Evolutionary conservation across 30 jellyfish, hydroid and myxozoan species (phyloP).

Genomic region (Mastigias papua): DNA sequence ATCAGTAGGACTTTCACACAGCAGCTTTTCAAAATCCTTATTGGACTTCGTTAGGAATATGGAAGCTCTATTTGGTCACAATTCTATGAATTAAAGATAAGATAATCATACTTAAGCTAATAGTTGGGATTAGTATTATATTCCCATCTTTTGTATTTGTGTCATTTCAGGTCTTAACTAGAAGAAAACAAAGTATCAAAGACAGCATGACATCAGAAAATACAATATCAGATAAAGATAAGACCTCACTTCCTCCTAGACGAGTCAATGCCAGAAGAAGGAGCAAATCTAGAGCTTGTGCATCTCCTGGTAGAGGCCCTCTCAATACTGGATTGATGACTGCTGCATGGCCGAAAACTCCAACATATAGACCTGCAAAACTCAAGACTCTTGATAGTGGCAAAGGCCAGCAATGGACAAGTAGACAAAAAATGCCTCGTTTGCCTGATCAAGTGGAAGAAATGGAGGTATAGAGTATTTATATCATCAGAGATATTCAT

Average conservation of each 20-base stretch:
- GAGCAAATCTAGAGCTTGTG: constrained; percentile 63
- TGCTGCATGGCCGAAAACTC: constrained; percentile 98
- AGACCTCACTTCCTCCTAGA: constrained; percentile 40
- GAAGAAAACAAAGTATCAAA: too few relatives aligned
- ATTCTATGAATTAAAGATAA: too few relatives aligned
- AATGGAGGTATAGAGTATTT: constrained; percentile 78
- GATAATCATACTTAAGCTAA: too few relatives aligned
- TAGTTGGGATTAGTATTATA: too few relatives aligned
- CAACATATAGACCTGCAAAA: constrained; percentile 24
- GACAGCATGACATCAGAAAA: constrained; percentile 24
- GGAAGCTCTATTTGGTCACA: too few relatives aligned
- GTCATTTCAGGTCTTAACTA: too few relatives aligned
- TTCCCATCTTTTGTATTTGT: too few relatives aligned
- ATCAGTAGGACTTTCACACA: too few relatives aligned
- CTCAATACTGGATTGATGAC: constrained; percentile 75
- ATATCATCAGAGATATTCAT: not conserved
- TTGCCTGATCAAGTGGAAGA: constrained; percentile 60
- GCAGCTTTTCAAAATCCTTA: too few relatives aligned
- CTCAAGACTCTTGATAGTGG: not conserved
- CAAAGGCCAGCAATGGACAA: constrained; percentile 13
- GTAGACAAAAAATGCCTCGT: not conserved
- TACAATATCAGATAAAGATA: not conserved
- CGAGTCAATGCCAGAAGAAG: constrained; percentile 44
- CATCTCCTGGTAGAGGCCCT: constrained; percentile 81
- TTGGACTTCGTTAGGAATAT: too few relatives aligned